Evolutionary conservation across 2,113 vertebrate genomes (phyloP).

Genomic region (Corynorhinus townsendii): DNA sequence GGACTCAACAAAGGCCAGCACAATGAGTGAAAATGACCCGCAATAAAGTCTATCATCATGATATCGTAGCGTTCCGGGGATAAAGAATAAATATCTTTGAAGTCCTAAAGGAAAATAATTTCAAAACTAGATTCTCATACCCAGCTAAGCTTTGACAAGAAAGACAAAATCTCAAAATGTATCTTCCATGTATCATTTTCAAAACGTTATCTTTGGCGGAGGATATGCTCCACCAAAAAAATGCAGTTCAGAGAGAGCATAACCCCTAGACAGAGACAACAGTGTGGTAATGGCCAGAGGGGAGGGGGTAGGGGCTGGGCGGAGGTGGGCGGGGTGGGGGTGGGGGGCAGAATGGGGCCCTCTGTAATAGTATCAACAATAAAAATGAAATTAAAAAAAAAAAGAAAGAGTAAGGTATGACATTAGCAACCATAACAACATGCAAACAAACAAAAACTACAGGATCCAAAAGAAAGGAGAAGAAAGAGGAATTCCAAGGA

Average conservation of each 20-base stretch:
- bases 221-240: neutral
- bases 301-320: neutral
- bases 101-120: slow-evolving; percentile 5
- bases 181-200: neutral
- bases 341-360: neutral
- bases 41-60: neutral
- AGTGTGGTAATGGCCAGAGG: neutral
- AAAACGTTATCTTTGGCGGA: neutral
- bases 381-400: neutral
- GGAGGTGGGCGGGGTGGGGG: neutral
- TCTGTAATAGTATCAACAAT: neutral
- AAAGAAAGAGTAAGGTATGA: neutral
- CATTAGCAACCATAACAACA: neutral
- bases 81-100: slow-evolving; percentile 19
- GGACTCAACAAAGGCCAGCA: neutral
- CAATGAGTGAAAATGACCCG: neutral
- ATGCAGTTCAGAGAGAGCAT: neutral
- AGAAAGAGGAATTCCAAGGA: neutral
- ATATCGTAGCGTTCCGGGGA: neutral
- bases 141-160: neutral
- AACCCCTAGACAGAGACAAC: neutral
- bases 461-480: neutral
- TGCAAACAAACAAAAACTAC: neutral
- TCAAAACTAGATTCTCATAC: slow-evolving; percentile 16
- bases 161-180: neutral